A percentile compares a stretch with the other conserved stretches of the same genome.
Evolutionary conservation across 2,113 vertebrate species (phyloP).

Genomic region (Cebus imitator): DNA sequence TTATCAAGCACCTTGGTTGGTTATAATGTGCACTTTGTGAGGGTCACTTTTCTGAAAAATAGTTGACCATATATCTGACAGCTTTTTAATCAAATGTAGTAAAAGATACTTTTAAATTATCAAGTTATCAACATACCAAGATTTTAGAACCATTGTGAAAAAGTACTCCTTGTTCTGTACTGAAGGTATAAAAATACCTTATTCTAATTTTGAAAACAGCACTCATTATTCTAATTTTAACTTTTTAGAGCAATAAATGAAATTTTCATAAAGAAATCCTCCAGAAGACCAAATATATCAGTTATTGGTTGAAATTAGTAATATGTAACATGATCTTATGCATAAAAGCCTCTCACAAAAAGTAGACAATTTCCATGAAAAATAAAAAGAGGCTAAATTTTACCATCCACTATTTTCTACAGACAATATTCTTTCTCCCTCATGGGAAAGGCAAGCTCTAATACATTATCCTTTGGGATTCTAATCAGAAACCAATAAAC

Average conservation of each 20-base stretch:
- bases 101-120: neutral
- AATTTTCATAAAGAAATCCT: constrained; percentile 44
- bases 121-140: neutral
- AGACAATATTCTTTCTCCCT: constrained; percentile 66
- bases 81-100: neutral
- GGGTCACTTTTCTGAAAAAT: neutral
- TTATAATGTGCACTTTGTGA: neutral
- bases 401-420: constrained; percentile 58
- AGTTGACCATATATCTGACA: neutral
- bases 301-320: constrained; percentile 58
- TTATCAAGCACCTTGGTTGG: neutral
- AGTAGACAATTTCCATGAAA: constrained; percentile 37
- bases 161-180: neutral
- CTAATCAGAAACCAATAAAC: constrained; percentile 85
- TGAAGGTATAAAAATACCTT: constrained; percentile 28
- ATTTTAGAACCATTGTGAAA: constrained; percentile 39
- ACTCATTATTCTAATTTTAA: neutral
- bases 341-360: constrained; percentile 54
- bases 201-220: constrained; percentile 23
- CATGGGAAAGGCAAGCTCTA: constrained; percentile 73
- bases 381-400: constrained; percentile 54
- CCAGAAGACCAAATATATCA: constrained; percentile 49
- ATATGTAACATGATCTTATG: neutral
- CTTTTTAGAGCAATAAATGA: constrained; percentile 18
- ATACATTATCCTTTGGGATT: constrained; percentile 76